Conservation (phyloP, 2,113 vertebrate genomes). For the Athene noctua region DNA sequence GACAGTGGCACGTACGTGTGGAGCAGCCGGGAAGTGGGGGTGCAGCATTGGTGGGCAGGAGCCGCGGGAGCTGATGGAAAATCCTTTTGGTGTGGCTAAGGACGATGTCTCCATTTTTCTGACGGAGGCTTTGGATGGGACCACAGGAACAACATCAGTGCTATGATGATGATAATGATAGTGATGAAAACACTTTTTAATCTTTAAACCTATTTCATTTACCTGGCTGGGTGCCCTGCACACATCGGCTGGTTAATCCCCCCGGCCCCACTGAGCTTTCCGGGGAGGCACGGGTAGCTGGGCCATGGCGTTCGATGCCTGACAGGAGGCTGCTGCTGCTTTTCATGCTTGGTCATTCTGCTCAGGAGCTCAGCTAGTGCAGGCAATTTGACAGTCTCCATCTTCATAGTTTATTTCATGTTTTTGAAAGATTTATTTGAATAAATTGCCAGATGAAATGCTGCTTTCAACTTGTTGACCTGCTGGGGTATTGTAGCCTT, state of each 20-base stretch:
- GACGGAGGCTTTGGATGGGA: neutral
- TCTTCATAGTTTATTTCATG: neutral
- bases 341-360: neutral
- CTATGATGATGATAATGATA: fast-evolving
- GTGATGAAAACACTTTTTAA: neutral
- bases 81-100: fast-evolving
- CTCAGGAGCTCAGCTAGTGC: neutral
- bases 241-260: fast-evolving
- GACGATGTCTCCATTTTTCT: neutral
- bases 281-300: fast-evolving
- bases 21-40: neutral
- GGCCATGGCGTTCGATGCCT: neutral
- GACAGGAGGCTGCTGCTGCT: neutral
- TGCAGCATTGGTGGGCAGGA: neutral
- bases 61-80: neutral
- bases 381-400: neutral
- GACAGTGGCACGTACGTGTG: fast-evolving
- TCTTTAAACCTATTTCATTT: neutral
- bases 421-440: conserved; percentile 22
- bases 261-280: neutral
- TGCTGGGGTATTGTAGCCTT: conserved; percentile 46
- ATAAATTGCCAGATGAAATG: conserved; percentile 29
- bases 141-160: neutral
- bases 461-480: neutral
- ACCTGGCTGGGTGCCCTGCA: fast-evolving